Conservation (phyloP, 1,140 invertebrate species). For the Monomorium pharaonis region DNA sequence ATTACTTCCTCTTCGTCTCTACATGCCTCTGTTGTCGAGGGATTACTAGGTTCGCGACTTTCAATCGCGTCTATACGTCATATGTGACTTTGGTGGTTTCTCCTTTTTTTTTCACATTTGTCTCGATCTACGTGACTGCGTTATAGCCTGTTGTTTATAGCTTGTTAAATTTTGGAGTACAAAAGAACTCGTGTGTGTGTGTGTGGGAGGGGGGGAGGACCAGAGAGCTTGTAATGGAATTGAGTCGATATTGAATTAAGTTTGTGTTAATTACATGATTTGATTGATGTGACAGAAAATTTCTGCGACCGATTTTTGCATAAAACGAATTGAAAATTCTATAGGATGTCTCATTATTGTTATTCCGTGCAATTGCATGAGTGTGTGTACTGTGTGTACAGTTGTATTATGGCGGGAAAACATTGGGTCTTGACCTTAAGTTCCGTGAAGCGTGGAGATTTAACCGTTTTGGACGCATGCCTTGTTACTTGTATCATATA, state of each 20-base stretch:
- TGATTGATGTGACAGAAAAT: not conserved
- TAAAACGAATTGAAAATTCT: not conserved
- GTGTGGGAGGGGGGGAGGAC: no score
- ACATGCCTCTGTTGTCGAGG: not conserved
- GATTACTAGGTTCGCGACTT: not conserved
- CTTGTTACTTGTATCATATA: not conserved
- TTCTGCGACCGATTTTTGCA: not conserved
- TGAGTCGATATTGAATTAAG: not conserved
- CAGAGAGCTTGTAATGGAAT: not conserved
- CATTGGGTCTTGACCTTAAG: not conserved
- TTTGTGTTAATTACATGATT: not conserved
- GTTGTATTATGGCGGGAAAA: slow-evolving; percentile 10
- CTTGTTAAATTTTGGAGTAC: no score
- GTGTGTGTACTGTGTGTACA: no score
- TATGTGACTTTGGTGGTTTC: no score
- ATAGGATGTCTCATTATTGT: not conserved
- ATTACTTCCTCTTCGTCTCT: not conserved
- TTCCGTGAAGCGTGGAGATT: not conserved
- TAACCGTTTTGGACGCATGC: not conserved
- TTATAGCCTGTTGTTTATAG: no score
- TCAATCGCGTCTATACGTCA: not conserved
- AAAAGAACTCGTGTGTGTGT: no score
- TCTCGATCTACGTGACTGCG: no score
- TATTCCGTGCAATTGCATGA: not conserved
- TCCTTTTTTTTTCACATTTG: no score